Base-by-base conservation (phyloP, 2,888 invertebrate genomes). In the Drosophila prostipennis region DNA sequence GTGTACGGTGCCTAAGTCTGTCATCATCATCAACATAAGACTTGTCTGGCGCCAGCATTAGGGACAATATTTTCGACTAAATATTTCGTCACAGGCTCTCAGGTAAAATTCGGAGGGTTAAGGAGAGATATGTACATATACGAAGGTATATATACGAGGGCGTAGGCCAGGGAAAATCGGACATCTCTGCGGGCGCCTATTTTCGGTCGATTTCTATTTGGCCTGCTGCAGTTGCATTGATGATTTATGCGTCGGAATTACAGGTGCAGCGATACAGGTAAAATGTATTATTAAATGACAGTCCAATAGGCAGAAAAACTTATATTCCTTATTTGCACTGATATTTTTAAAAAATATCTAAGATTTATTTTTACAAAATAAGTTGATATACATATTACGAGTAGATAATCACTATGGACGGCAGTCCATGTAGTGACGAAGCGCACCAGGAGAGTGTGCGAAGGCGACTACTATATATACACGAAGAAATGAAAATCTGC, bases 11-110 rank as follows among this genome's bases (percentile, higher is more conserved):
- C 85, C 86, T 89, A 82, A 86, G 89, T 89, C 89, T 86, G 86
- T 89, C 85, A 89, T 85, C 84, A 88, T 84, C 83, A 87, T 89
- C 89, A 87, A 80, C 83, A 83, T 84, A 79, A 89, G 89, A 84
- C 80, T 83, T 86, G 91, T 91, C 91, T 91, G 91, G 91, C 92
- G 91, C 92, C 91, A 92, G 91, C 87, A 91, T 91, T 91, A 91
- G 86, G 88, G 81, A 80, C 80, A 87, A 83, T 82, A 82, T 87
- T 79, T 85, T 85, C 78, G 74, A 89, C 82, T 82, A 87, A 87
- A 90, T 89, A 90, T 90, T 89, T 90, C 90, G 90, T 90, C 89
- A 90, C 84, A 87, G 83, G 65, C 48, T 48, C 48, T 48, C 46
- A 69, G 65, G 56, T 54, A 68, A 46, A 54, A 19, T 14, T n/a